A percentile compares a stretch with the other conserved stretches of the same genome.
Conservation (phyloP, 2,888 invertebrate genomes). For the Halictus ligatus region DNA sequence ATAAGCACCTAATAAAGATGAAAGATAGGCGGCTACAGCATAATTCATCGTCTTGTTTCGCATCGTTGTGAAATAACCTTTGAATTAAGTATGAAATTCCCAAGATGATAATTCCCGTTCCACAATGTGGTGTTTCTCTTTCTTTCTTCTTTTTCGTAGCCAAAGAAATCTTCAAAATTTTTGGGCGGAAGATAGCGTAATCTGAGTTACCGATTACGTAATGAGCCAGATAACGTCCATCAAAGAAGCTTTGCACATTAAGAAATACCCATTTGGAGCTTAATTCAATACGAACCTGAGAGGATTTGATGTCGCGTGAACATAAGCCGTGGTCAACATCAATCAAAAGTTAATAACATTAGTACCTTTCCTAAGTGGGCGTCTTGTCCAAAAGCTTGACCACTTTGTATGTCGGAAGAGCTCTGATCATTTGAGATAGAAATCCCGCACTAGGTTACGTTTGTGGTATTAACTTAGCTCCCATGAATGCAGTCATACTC, state of each 20-base stretch:
- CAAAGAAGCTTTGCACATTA: neutral
- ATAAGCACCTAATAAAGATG: conserved; percentile 37
- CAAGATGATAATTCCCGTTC: neutral
- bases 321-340: neutral
- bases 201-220: neutral
- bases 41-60: conserved; percentile 16
- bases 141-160: neutral
- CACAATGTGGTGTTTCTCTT: conserved; percentile 4
- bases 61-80: conserved; percentile 17
- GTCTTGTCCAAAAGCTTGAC: conserved; percentile 29
- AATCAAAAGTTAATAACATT: neutral
- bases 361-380: neutral
- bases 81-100: conserved; percentile 27
- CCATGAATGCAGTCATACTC: neutral
- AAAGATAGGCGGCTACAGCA: neutral
- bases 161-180: neutral
- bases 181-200: neutral
- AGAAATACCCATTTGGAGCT: neutral
- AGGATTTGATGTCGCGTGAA: neutral
- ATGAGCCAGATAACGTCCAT: neutral
- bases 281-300: neutral
- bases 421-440: conserved; percentile 29
- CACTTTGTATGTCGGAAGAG: conserved; percentile 20
- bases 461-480: conserved; percentile 32
- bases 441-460: conserved; percentile 42